phyloP scores from a whole-genome alignment of 64 coral and sea anemone genomes.

The Pachyseris speciosa region DNA sequence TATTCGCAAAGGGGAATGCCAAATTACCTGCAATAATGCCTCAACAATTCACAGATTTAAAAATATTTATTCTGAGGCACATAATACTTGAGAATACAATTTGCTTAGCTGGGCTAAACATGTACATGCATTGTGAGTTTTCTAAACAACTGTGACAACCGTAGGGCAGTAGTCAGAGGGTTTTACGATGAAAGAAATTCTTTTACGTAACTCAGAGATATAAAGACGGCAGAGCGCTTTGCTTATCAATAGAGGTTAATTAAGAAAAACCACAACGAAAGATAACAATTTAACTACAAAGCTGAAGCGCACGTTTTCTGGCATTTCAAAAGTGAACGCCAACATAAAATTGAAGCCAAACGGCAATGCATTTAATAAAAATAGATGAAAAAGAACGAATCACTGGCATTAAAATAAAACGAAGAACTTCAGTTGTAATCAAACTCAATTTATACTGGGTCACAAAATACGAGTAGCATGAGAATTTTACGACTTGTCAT shows the following conservation, averaged over 20 bases:
- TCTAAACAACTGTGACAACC: not conserved
- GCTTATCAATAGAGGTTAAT: conserved; percentile 21
- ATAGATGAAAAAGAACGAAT: not conserved
- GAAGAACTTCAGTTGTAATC: not conserved
- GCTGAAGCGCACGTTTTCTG: not conserved
- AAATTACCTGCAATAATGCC: conserved; percentile 24
- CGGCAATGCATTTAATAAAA: too few species aligned
- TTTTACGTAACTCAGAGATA: not conserved
- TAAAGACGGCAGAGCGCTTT: not conserved
- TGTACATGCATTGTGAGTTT: not conserved
- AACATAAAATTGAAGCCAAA: not conserved
- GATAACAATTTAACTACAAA: not conserved
- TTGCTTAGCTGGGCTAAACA: conserved; percentile 13
- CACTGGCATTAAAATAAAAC: not conserved
- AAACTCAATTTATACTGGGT: conserved; percentile 7
- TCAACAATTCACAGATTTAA: conserved; percentile 8
- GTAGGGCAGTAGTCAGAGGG: not conserved
- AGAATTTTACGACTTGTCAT: too few species aligned
- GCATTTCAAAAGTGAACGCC: not conserved
- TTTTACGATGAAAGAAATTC: not conserved
- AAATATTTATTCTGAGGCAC: conserved; percentile 16
- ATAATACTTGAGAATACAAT: conserved; percentile 12
- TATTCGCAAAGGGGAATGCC: not conserved
- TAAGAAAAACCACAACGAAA: conserved; percentile 7
- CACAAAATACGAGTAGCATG: not conserved